phyloP scores from a whole-genome alignment of 2,797 vertebrate genomes.

The Brachyalestes nurse region DNA sequence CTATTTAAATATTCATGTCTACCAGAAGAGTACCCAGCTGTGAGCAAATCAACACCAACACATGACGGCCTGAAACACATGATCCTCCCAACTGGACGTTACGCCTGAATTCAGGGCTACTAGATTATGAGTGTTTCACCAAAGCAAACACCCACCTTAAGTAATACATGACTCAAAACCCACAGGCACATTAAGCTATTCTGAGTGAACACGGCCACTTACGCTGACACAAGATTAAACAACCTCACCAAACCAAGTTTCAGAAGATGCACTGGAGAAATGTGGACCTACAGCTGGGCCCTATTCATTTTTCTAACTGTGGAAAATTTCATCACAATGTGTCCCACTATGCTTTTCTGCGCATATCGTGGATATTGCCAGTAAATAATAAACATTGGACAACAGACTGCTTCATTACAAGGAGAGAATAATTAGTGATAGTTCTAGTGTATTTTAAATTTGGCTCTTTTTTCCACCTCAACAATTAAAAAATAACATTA shows the following conservation, averaged over 20 bases:
- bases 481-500: too few species aligned
- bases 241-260: neutral
- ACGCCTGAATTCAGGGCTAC: neutral
- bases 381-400: neutral
- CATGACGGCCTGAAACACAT: neutral
- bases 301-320: too few species aligned
- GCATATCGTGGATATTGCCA: neutral
- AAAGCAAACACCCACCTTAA: neutral
- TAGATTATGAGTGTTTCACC: neutral
- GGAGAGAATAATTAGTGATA: neutral
- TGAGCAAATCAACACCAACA: constrained; percentile 19
- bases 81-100: constrained; percentile 5
- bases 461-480: too few species aligned
- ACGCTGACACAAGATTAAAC: neutral
- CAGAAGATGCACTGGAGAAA: neutral
- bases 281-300: too few species aligned
- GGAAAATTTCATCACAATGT: too few species aligned
- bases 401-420: neutral
- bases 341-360: too few species aligned
- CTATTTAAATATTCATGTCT: constrained; percentile 32
- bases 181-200: neutral
- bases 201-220: neutral
- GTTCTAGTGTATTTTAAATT: too few species aligned
- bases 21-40: constrained; percentile 3
- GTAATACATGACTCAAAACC: neutral